Percentiles rank a stretch among this genome's conserved stretches.
Conservation (phyloP, 2,888 invertebrate genomes). For the Noctuana brunneofusca region DNA sequence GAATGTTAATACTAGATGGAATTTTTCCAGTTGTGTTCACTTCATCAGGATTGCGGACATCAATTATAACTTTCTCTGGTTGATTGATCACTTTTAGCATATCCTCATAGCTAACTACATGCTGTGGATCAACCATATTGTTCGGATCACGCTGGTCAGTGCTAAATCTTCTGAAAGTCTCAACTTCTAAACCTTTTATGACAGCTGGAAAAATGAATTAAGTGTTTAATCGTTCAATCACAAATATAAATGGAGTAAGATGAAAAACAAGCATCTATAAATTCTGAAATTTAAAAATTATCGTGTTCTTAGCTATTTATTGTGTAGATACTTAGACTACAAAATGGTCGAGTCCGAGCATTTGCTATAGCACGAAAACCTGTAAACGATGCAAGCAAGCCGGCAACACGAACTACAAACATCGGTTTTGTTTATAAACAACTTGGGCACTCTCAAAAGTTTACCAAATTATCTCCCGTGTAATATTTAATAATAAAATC, state of each 20-base stretch:
- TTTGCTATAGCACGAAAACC: slow-evolving; percentile 1
- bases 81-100: slow-evolving; percentile 66
- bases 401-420: slow-evolving; percentile 6
- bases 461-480: no score
- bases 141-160: not conserved
- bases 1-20: slow-evolving; percentile 90
- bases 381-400: slow-evolving; percentile 1
- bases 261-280: not conserved
- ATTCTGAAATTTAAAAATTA: not conserved
- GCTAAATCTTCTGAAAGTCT: slow-evolving; percentile 1
- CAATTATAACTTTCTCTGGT: slow-evolving; percentile 84
- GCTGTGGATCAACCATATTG: slow-evolving; percentile 65
- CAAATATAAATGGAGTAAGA: not conserved
- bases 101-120: slow-evolving; percentile 69
- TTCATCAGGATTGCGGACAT: slow-evolving; percentile 90
- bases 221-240: not conserved
- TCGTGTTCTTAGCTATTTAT: not conserved
- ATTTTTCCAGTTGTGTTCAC: slow-evolving; percentile 86
- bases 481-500: no score
- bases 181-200: not conserved
- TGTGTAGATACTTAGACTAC: not conserved
- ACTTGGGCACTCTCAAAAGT: no score
- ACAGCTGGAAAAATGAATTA: not conserved
- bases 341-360: not conserved
- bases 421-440: not conserved